Evolutionary conservation across 1,140 invertebrate genomes (phyloP).

Genomic region (Drosophila ironensis): DNA sequence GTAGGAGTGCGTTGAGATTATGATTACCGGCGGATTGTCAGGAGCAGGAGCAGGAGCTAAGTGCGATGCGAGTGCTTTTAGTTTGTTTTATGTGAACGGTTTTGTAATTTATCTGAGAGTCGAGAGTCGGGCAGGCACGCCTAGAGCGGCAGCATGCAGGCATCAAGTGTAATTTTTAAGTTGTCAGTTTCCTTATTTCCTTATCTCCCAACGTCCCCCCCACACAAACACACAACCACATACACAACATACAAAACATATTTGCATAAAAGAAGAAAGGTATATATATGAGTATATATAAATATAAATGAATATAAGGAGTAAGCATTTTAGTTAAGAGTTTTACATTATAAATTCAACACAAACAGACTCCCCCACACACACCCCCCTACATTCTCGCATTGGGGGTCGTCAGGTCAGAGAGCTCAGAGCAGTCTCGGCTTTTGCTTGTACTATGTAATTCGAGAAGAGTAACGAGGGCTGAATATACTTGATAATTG

Average conservation of each 20-base stretch:
- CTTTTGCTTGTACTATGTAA: constrained; percentile 69
- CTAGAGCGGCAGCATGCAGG: constrained; percentile 34
- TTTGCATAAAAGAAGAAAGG: constrained; percentile 54
- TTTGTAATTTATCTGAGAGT: constrained; percentile 45
- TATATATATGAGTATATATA: constrained; percentile 72
- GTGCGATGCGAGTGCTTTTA: constrained; percentile 64
- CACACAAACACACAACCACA: constrained; percentile 41
- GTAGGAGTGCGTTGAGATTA: constrained; percentile 70
- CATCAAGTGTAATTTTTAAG: constrained; percentile 50
- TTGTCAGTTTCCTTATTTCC: constrained; percentile 41
- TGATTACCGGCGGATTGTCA: constrained; percentile 49
- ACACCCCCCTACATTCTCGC: constrained; percentile 29
- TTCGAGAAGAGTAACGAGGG: constrained; percentile 30
- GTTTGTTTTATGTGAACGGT: constrained; percentile 60
- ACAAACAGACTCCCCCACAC: constrained; percentile 32
- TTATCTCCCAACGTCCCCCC: not conserved
- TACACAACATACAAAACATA: constrained; percentile 53
- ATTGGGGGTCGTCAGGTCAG: constrained; percentile 24
- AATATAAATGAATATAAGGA: constrained; percentile 75
- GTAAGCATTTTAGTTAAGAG: constrained; percentile 76
- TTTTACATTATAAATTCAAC: constrained; percentile 74
- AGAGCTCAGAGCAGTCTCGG: constrained; percentile 34
- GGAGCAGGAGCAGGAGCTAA: constrained; percentile 33
- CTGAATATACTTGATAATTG: not conserved
- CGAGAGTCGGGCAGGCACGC: constrained; percentile 18